A percentile compares a stretch with the other conserved stretches of the same genome.
These are phyloP conservation scores for Stenotaenia linearis DNA, from an alignment of 2,888 invertebrate species.

Conservation along the genomic window DNA sequence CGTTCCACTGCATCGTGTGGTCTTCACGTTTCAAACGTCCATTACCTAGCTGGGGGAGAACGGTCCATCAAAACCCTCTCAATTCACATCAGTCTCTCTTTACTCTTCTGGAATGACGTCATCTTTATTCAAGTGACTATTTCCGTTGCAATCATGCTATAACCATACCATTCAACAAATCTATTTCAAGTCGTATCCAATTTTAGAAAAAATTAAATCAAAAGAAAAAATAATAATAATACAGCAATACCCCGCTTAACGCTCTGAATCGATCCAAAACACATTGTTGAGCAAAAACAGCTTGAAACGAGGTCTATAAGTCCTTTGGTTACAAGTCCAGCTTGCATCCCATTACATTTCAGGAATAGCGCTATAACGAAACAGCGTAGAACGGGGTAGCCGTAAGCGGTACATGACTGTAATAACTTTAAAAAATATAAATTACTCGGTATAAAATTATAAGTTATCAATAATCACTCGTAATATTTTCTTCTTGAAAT, in stretches of 20 bases:
- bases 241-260: too few relatives aligned
- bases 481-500: neutral
- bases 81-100: neutral
- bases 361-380: too few relatives aligned
- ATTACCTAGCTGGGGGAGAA: neutral
- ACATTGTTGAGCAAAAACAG: neutral
- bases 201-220: neutral
- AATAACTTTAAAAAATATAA: too few relatives aligned
- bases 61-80: constrained; percentile 8
- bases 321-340: too few relatives aligned
- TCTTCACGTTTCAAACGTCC: constrained; percentile 20
- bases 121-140: constrained; percentile 7
- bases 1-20: neutral
- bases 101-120: neutral
- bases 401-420: too few relatives aligned
- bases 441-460: too few relatives aligned
- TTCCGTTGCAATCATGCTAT: neutral
- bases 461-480: neutral
- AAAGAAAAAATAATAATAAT: neutral
- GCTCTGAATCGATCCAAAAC: too few relatives aligned
- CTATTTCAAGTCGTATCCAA: neutral
- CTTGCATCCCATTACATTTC: too few relatives aligned
- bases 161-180: neutral
- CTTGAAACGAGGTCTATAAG: too few relatives aligned
- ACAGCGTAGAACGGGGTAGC: too few relatives aligned